These are phyloP conservation scores for Allacma fusca DNA, from an alignment of 2,888 invertebrate genomes.

Conservation along the genomic window DNA sequence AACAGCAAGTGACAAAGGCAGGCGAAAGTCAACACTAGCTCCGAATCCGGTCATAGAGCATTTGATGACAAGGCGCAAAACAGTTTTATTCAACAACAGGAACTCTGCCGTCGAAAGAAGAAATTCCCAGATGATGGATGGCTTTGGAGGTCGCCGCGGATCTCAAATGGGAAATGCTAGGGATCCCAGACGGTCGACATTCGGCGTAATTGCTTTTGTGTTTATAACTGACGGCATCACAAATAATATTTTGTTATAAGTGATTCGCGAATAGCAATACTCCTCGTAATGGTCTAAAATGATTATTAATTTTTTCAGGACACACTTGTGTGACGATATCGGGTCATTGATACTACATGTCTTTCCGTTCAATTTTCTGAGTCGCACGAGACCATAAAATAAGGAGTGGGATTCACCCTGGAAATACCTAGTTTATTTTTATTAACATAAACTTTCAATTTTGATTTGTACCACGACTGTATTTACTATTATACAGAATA, in stretches of 20 bases:
- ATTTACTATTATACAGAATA: background rate
- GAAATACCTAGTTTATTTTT: no score
- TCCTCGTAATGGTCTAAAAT: no score
- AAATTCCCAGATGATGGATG: conserved; percentile 18
- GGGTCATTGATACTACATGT: no score
- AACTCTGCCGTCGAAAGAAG: conserved; percentile 1
- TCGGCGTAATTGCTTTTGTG: background rate
- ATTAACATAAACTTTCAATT: background rate
- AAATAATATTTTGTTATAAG: no score
- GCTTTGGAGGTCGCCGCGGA: background rate
- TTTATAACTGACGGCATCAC: no score
- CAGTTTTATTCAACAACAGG: background rate
- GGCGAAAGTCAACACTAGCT: conserved; percentile 16
- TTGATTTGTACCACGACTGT: background rate
- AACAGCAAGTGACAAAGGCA: conserved; percentile 12
- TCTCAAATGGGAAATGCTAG: background rate
- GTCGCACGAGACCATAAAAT: no score
- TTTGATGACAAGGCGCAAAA: conserved; percentile 2
- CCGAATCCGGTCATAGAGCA: background rate
- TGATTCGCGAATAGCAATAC: no score
- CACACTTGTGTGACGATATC: no score
- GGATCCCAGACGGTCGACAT: background rate
- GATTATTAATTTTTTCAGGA: no score
- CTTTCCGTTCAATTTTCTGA: no score
- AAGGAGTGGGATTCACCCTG: no score